These are phyloP conservation scores for Oligia latruncula DNA, from an alignment of 2,888 invertebrate genomes.

Conservation along the genomic window DNA sequence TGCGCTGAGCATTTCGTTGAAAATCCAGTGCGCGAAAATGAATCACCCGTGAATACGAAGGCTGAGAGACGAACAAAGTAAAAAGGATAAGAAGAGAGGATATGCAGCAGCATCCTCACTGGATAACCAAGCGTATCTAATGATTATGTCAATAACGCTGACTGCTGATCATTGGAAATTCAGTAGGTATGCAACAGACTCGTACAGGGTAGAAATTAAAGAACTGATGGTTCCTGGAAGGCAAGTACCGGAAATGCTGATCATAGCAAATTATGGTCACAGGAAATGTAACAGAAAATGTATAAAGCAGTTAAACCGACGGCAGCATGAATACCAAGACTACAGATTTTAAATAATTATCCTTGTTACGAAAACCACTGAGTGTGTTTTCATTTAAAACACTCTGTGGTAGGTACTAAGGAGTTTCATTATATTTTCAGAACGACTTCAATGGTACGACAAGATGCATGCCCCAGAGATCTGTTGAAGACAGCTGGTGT, in stretches of 20 bases:
- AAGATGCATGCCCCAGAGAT: constrained; percentile 64
- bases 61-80: no score
- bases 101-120: background rate
- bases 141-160: background rate
- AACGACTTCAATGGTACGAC: constrained; percentile 57
- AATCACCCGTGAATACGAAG: background rate
- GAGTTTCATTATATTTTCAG: constrained; percentile 56
- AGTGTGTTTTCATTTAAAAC: background rate
- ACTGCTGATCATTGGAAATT: background rate
- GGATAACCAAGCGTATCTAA: background rate
- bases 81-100: background rate
- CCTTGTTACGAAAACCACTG: background rate
- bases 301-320: background rate
- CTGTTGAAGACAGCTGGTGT: constrained; percentile 64
- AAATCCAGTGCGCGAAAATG: background rate
- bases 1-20: background rate
- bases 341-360: constrained; percentile 3
- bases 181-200: background rate
- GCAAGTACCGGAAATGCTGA: background rate
- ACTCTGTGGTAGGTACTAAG: background rate
- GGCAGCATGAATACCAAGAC: background rate
- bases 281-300: background rate
- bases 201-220: background rate
- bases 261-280: background rate
- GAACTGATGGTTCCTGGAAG: background rate